phyloP scores from a whole-genome alignment of 2,888 invertebrate genomes.

The Willowsia nigromaculata region DNA sequence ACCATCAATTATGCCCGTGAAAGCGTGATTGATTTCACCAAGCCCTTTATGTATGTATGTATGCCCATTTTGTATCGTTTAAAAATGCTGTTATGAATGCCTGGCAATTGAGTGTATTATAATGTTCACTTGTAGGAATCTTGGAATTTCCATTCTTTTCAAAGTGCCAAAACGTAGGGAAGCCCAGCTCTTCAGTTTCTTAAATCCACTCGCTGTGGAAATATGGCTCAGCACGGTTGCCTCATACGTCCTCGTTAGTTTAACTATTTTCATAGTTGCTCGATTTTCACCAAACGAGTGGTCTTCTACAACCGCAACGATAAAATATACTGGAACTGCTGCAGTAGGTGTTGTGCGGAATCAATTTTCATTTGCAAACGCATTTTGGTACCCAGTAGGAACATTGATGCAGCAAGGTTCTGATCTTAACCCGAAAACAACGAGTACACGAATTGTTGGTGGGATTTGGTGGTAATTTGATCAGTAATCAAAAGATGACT shows the following conservation, averaged over 20 bases:
- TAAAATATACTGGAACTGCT: constrained; percentile 84
- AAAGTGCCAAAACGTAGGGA: constrained; percentile 88
- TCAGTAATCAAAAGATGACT: neutral
- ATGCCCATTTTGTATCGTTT: no score
- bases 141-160: constrained; percentile 92
- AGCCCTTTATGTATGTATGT: constrained; percentile 92
- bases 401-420: constrained; percentile 96
- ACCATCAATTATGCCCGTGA: constrained; percentile 94
- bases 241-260: constrained; percentile 52
- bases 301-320: constrained; percentile 82
- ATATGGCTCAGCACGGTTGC: constrained; percentile 90
- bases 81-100: no score
- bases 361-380: constrained; percentile 97
- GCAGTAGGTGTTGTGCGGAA: constrained; percentile 88
- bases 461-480: constrained; percentile 84
- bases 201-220: constrained; percentile 96
- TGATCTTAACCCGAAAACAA: constrained; percentile 93
- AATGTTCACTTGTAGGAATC: constrained; percentile 84
- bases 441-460: constrained; percentile 82
- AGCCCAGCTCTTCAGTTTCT: constrained; percentile 93
- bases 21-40: constrained; percentile 97
- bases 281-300: constrained; percentile 98
- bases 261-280: constrained; percentile 97
- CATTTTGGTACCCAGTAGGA: constrained; percentile 98
- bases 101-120: no score